Base-by-base conservation (phyloP, 2,797 vertebrate species). In the Cyclopterus lumpus region DNA sequence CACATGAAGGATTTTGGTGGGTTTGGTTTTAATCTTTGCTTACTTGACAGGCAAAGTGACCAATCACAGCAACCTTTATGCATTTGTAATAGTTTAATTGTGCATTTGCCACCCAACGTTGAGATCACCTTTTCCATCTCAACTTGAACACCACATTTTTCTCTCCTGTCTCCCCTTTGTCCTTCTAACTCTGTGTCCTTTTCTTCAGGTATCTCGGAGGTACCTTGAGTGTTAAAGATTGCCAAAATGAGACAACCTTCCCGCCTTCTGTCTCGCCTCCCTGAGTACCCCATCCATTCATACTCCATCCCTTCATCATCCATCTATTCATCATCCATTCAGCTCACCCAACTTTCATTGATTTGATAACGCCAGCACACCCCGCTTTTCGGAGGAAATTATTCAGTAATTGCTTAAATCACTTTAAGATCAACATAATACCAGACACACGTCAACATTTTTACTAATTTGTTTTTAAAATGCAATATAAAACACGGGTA, bases 181-280 rank as follows among this genome's bases (percentile, higher is more conserved):
- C 63, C 64, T 59, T 61, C 48, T 11, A 22, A 64, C 10, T 42
- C 42, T 62, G 8, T 67, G 24, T 78, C 53, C 34, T 68, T 72
- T 57, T 62, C 49, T 40, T 22, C 60, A 66, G 26, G 22, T 24
- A 57, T 71, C 46, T 69, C 59, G 20, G 9, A 1, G 59, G 49
- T 38, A 59, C 15, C 65, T 48, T 42, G 16, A 71, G 49, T 58
- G 24, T 67, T 34, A 58, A 75, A 71, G 59, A 71, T 46, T 76
- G 26, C 26, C 3, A 64, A 53, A 42, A 57, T 38, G 8, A 53
- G 67, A 67, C 28, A 34, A 34, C 54, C 2, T 10, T 36, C 55
- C 62, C n/a, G 1, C 72, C 58, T 11, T 64, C 15, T n/a, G 24
- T 51, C 57, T 77, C 20, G 0, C 53, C 58, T 73, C 51, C 20